phyloP scores from a whole-genome alignment of 37 sponge, comb jelly and placozoan species.

The Aplysina aerophoba region DNA sequence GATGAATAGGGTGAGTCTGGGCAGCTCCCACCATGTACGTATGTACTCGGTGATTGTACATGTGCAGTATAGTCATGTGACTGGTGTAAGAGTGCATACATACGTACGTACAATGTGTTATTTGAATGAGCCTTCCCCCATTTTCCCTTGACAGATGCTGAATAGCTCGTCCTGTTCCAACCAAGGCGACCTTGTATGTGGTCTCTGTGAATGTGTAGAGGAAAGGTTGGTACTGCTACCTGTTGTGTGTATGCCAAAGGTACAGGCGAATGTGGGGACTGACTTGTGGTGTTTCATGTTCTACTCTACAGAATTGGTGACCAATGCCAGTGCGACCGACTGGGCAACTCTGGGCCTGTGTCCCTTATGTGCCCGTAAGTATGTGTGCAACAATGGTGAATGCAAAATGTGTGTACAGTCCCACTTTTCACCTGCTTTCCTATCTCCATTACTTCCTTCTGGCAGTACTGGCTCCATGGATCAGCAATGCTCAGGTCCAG shows the following conservation, averaged over 20 bases:
- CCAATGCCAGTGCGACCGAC: neutral
- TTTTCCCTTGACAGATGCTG: neutral
- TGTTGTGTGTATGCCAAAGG: too few species aligned
- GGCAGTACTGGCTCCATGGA: constrained; percentile 4
- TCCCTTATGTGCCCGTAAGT: neutral
- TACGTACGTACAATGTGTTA: too few species aligned
- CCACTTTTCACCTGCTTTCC: neutral
- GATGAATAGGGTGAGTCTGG: neutral
- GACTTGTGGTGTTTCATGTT: too few species aligned
- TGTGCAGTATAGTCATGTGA: too few species aligned
- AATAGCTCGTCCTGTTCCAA: constrained; percentile 24
- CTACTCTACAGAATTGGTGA: constrained; percentile 11
- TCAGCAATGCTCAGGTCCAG: constrained; percentile 6
- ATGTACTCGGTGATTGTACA: too few species aligned
- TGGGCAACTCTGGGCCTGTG: neutral
- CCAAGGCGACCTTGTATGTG: constrained; percentile 27
- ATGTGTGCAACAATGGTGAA: too few species aligned
- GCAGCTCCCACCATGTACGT: too few species aligned
- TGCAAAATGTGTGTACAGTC: too few species aligned
- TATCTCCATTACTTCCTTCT: neutral
- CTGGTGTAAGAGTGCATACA: too few species aligned
- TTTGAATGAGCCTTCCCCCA: too few species aligned
- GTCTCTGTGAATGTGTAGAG: constrained; percentile 14
- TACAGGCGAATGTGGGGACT: too few species aligned
- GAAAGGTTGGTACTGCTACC: neutral